These are phyloP conservation scores for Aplocera efformata DNA, from an alignment of 2,888 invertebrate species.

Conservation along the genomic window DNA sequence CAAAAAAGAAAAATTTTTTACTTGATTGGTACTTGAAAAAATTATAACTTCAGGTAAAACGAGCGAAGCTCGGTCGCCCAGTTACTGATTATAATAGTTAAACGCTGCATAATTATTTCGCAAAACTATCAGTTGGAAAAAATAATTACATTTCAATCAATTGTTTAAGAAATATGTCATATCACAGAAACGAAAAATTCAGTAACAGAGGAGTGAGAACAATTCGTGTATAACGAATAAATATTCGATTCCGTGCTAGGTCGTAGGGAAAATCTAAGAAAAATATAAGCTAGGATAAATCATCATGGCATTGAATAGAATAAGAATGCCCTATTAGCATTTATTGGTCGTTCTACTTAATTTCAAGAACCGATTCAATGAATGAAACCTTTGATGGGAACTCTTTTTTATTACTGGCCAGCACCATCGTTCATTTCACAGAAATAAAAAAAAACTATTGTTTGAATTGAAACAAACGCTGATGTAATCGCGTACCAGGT, in stretches of 20 bases:
- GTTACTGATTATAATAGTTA: no score
- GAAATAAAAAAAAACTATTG: conserved; percentile 3
- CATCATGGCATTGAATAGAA: conserved; percentile 5
- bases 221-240: conserved; percentile 4
- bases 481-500: conserved; percentile 19
- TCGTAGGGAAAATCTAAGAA: conserved; percentile 18
- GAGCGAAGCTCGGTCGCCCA: no score
- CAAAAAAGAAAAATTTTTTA: no score
- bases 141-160: no score
- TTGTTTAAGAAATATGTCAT: no score
- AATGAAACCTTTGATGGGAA: conserved; percentile 6
- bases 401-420: conserved; percentile 9
- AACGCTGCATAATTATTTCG: no score
- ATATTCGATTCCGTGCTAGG: conserved; percentile 15
- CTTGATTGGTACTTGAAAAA: no score
- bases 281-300: conserved; percentile 4
- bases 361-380: conserved; percentile 9
- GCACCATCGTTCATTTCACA: conserved; percentile 7
- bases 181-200: no score
- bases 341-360: conserved; percentile 13
- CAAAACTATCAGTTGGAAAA: no score
- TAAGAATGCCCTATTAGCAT: conserved; percentile 7
- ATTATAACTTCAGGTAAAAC: no score
- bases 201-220: not conserved
- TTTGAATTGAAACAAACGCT: conserved; percentile 6